Evolutionary conservation across 2,888 invertebrate species (phyloP).

Genomic region (Chaitophorus viminalis): DNA sequence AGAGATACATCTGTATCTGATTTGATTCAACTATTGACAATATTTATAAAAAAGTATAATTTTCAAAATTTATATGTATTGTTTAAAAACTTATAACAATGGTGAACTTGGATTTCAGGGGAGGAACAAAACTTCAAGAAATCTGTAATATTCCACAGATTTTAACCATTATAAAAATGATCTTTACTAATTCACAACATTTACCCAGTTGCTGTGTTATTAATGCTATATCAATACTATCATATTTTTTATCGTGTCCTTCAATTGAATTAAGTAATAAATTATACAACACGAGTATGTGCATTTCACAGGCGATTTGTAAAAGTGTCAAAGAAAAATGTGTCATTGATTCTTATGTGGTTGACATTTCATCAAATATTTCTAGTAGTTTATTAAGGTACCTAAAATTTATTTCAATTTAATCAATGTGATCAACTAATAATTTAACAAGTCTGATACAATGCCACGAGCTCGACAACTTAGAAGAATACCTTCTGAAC

Average conservation of each 20-base stretch:
- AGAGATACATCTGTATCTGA: constrained; percentile 23
- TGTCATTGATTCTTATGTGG: constrained; percentile 22
- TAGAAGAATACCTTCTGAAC: no score
- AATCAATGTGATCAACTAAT: background rate
- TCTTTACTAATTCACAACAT: constrained; percentile 34
- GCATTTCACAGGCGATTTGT: constrained; percentile 45
- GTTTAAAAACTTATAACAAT: background rate
- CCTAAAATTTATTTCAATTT: background rate
- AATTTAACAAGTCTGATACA: background rate
- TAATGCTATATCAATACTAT: constrained; percentile 42
- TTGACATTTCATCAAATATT: no score
- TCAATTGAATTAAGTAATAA: constrained; percentile 44
- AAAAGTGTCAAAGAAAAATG: constrained; percentile 21
- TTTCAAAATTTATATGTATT: background rate
- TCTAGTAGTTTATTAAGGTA: background rate
- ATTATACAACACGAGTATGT: constrained; percentile 36
- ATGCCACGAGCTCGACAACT: background rate
- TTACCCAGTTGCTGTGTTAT: constrained; percentile 28
- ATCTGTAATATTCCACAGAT: constrained; percentile 45
- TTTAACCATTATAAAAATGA: constrained; percentile 45
- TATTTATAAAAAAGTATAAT: constrained; percentile 51
- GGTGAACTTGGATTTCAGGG: constrained; percentile 19
- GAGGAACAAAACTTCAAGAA: constrained; percentile 31
- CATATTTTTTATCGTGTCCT: constrained; percentile 37
- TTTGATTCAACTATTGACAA: constrained; percentile 48